These are phyloP conservation scores for Leucophenga montana DNA, from an alignment of 2,888 invertebrate species.

Conservation along the genomic window DNA sequence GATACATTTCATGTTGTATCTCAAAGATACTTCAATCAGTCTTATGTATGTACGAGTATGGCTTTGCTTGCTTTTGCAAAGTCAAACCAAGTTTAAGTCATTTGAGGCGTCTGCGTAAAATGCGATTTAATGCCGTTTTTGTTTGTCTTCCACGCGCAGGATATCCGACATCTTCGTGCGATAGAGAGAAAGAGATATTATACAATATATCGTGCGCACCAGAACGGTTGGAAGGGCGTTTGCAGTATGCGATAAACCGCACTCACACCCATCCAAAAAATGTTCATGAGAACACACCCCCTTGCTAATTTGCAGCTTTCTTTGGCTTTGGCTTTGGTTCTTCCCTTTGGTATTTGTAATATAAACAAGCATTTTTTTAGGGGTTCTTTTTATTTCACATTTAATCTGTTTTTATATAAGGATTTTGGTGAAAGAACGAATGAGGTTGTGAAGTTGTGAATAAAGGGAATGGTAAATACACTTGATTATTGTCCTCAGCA, in stretches of 20 bases:
- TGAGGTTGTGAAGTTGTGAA: not conserved
- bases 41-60: too few species aligned
- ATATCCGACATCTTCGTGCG: conserved; percentile 54
- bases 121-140: conserved; percentile 69
- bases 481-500: conserved; percentile 49
- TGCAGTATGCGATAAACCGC: conserved; percentile 21
- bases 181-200: conserved; percentile 35
- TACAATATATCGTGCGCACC: not conserved
- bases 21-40: too few species aligned
- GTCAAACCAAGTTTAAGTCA: conserved; percentile 24
- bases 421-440: conserved; percentile 23
- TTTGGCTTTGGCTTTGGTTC: conserved; percentile 33
- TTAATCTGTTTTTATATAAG: conserved; percentile 42
- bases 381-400: conserved; percentile 34
- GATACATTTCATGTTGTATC: conserved; percentile 3
- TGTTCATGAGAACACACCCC: conserved; percentile 10
- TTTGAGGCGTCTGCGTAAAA: conserved; percentile 57
- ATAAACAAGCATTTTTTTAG: conserved; percentile 26
- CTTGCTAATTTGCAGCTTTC: conserved; percentile 59
- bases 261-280: conserved; percentile 27
- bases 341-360: conserved; percentile 19
- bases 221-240: not conserved
- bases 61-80: too few species aligned
- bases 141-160: conserved; percentile 67
- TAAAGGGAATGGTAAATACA: not conserved